phyloP scores from a whole-genome alignment of 2,797 vertebrate genomes.

The Anisognathus igniventris region DNA sequence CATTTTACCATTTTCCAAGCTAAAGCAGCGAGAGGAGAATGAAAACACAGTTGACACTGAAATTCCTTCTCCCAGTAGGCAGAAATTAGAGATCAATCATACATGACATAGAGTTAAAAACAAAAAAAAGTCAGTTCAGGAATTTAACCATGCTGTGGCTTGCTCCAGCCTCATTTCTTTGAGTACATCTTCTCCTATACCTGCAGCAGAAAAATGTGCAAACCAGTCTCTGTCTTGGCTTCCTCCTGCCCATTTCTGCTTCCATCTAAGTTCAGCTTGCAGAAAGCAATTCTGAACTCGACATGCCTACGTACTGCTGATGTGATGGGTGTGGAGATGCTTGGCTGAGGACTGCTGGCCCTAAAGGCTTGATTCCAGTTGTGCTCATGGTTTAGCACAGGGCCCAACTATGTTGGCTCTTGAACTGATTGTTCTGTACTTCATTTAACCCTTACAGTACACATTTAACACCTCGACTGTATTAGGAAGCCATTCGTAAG shows the following conservation, averaged over 20 bases:
- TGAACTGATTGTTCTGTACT: background rate
- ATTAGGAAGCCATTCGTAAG: background rate
- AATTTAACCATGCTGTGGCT: constrained; percentile 72
- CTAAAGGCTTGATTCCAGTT: background rate
- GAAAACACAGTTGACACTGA: background rate
- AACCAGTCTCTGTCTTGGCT: background rate
- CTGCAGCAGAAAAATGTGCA: background rate
- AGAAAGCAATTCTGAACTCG: background rate
- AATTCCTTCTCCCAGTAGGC: background rate
- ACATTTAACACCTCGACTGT: background rate
- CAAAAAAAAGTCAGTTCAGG: constrained; percentile 9
- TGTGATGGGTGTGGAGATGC: background rate
- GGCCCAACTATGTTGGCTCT: background rate
- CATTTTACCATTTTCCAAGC: background rate
- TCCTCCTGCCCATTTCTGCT: background rate
- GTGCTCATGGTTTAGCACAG: background rate
- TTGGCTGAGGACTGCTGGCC: background rate
- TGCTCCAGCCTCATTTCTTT: constrained; percentile 20
- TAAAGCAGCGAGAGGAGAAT: background rate
- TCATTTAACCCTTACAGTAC: background rate
- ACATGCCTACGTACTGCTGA: accelerated
- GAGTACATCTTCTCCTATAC: background rate
- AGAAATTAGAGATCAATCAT: background rate
- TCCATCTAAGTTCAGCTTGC: background rate
- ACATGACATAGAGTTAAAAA: background rate